These are phyloP conservation scores for Caretta caretta DNA, from an alignment of 2,113 vertebrate species.

Conservation along the genomic window DNA sequence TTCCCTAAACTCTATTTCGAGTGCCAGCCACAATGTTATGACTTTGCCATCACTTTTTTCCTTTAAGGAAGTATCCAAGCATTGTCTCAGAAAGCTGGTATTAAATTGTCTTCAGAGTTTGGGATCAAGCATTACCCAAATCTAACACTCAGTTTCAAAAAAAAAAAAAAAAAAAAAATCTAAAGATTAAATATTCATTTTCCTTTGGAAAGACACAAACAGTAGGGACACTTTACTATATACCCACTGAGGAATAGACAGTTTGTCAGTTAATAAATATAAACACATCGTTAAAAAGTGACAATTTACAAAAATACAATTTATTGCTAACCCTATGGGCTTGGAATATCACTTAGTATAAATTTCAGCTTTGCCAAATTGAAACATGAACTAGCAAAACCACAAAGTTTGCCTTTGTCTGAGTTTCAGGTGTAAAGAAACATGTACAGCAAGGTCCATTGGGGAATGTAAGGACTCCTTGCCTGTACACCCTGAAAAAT, in stretches of 20 bases:
- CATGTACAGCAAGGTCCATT: not conserved
- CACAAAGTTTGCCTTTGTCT: conserved; percentile 65
- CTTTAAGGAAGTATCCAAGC: not conserved
- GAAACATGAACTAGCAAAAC: conserved; percentile 69
- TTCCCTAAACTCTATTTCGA: not conserved
- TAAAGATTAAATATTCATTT: conserved; percentile 40
- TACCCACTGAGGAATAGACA: conserved; percentile 61
- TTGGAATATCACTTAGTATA: not conserved
- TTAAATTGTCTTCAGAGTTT: fast-evolving
- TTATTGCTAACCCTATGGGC: conserved; percentile 71
- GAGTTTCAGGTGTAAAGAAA: conserved; percentile 33
- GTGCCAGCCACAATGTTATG: not conserved
- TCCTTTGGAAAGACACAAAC: conserved; percentile 73
- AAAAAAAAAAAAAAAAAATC: not conserved
- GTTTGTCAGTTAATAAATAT: conserved; percentile 55
- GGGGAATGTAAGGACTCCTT: not conserved
- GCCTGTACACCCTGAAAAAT: conserved; percentile 46
- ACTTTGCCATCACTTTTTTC: not conserved
- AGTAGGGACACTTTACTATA: conserved; percentile 65
- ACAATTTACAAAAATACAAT: conserved; percentile 78
- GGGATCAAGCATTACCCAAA: not conserved
- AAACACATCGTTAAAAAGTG: conserved; percentile 70
- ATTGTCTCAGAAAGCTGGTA: not conserved
- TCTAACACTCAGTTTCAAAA: not conserved
- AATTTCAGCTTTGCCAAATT: not conserved